phyloP scores from a whole-genome alignment of 1,140 invertebrate species.

The Asbolus verrucosus region DNA sequence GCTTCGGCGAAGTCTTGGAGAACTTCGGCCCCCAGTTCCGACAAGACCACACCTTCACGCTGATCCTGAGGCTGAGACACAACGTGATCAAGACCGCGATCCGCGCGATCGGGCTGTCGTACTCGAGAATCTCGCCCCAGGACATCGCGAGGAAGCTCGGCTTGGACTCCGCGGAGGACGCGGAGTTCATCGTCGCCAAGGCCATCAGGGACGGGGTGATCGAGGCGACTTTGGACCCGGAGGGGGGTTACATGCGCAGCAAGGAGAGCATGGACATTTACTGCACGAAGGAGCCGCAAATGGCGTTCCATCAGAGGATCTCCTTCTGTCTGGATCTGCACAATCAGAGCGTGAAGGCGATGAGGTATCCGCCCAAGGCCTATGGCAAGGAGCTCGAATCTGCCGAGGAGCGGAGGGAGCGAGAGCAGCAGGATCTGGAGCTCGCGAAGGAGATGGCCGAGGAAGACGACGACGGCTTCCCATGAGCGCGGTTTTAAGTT shows the following conservation, averaged over 20 bases:
- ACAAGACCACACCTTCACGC: conserved; percentile 92
- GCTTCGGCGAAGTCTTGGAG: conserved; percentile 94
- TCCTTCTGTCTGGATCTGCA: conserved; percentile 98
- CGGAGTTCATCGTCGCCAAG: conserved; percentile 99
- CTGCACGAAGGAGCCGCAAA: conserved; percentile 94
- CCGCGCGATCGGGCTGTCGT: conserved; percentile 95
- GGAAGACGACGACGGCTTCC: conserved; percentile 95
- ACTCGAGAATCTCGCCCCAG: conserved; percentile 94
- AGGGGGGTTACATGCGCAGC: conserved; percentile 96
- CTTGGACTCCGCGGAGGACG: conserved; percentile 95
- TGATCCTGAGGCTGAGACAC: conserved; percentile 94
- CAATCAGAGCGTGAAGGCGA: conserved; percentile 98
- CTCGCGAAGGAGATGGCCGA: conserved; percentile 99
- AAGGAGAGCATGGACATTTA: conserved; percentile 98
- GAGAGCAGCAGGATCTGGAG: conserved; percentile 98
- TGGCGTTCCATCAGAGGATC: conserved; percentile 98
- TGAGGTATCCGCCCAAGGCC: conserved; percentile 98
- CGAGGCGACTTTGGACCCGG: conserved; percentile 96
- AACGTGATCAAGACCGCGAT: conserved; percentile 99
- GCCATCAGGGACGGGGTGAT: conserved; percentile 99
- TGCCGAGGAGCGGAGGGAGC: conserved; percentile 94
- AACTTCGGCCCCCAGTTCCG: conserved; percentile 90
- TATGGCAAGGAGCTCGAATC: conserved; percentile 99
- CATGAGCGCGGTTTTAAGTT: conserved; percentile 62
- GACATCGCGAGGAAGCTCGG: conserved; percentile 96